These are phyloP conservation scores for Taxidea taxus DNA, from an alignment of 2,113 vertebrate species.

Conservation along the genomic window DNA sequence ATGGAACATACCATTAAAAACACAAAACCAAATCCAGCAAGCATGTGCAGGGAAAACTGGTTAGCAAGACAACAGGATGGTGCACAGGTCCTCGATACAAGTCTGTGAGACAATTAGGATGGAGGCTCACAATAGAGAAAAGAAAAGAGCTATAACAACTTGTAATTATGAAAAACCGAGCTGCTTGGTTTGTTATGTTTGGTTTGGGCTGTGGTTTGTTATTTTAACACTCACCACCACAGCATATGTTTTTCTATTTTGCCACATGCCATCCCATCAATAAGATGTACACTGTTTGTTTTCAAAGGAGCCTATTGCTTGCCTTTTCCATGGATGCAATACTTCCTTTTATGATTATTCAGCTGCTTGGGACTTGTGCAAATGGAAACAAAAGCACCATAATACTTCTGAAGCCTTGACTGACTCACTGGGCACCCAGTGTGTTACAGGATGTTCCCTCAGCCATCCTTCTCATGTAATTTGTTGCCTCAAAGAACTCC, in stretches of 20 bases:
- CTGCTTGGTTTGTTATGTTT: background rate
- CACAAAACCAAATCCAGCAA: background rate
- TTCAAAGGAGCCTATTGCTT: background rate
- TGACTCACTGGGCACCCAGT: background rate
- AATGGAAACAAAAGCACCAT: background rate
- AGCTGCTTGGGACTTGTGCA: background rate
- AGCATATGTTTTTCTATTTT: background rate
- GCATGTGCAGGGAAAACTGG: background rate
- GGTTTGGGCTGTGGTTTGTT: background rate
- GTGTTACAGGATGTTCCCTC: background rate
- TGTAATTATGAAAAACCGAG: background rate
- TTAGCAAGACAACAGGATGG: background rate
- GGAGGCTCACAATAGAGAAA: background rate
- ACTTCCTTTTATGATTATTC: background rate
- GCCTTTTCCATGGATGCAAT: background rate
- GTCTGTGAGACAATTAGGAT: background rate
- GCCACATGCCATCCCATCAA: background rate
- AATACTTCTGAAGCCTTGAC: background rate
- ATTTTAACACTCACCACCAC: background rate
- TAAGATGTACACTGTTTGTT: slow-evolving; percentile 1
- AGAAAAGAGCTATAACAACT: background rate
- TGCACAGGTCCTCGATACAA: background rate
- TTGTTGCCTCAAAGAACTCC: background rate
- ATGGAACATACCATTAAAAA: background rate
- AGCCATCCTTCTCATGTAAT: background rate